phyloP scores from a whole-genome alignment of 2,888 invertebrate genomes.

The Drosophila percnosoma region DNA sequence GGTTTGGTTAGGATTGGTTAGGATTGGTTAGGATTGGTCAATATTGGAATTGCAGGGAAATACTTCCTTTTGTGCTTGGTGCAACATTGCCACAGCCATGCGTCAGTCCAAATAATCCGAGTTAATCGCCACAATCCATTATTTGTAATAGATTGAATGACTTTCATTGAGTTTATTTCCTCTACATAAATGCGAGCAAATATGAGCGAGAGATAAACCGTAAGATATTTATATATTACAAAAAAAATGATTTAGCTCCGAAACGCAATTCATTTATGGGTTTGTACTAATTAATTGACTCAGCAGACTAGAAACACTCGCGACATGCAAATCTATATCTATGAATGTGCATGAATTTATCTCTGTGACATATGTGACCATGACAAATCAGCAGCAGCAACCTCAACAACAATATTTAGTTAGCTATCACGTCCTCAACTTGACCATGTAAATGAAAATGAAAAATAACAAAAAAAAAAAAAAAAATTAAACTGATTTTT shows the following conservation, averaged over 20 bases:
- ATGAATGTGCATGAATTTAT: not conserved
- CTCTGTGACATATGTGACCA: not conserved
- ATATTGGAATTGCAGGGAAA: slow-evolving; percentile 15
- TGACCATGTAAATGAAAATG: not conserved
- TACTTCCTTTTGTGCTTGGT: not conserved
- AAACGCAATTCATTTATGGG: slow-evolving; percentile 4
- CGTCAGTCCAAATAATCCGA: not conserved
- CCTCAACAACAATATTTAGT: slow-evolving; percentile 1
- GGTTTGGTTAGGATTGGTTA: not conserved
- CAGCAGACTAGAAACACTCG: not conserved
- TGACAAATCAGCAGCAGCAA: slow-evolving; percentile 4
- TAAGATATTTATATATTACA: not conserved
- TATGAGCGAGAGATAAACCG: not conserved
- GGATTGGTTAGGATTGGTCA: not conserved
- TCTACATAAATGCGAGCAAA: not conserved
- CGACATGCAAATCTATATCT: not conserved
- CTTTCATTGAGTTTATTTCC: slow-evolving; percentile 14
- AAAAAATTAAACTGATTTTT: no score
- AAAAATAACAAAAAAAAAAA: not conserved
- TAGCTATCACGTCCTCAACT: not conserved
- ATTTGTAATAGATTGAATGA: slow-evolving; percentile 22
- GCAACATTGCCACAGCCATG: not conserved
- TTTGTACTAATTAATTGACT: slow-evolving; percentile 9
- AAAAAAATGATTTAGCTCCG: not conserved
- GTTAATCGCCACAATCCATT: not conserved